phyloP scores from a whole-genome alignment of 2,888 invertebrate genomes.

The Resseliella maxima region DNA sequence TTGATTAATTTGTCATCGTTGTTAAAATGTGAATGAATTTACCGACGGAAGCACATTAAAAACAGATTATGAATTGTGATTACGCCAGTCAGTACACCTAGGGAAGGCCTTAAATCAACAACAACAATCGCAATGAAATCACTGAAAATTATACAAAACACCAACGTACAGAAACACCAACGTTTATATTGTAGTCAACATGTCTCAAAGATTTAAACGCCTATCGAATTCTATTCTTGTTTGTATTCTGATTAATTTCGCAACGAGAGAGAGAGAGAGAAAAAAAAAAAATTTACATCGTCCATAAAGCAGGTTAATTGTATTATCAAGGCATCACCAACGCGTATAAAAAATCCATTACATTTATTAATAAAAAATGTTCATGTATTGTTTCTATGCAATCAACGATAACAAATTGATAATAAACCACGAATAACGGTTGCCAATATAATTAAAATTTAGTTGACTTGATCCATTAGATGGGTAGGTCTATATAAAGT shows the following conservation, averaged over 20 bases:
- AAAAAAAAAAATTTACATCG: too few relatives aligned
- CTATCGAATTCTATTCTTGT: too few relatives aligned
- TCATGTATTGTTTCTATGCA: not conserved
- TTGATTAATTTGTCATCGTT: not conserved
- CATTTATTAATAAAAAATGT: not conserved
- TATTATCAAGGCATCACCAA: not conserved
- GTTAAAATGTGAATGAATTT: not conserved
- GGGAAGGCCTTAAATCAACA: not conserved
- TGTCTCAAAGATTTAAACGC: too few relatives aligned
- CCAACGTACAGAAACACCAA: too few relatives aligned
- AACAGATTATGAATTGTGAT: not conserved
- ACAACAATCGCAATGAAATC: too few relatives aligned
- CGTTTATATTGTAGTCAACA: too few relatives aligned
- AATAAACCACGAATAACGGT: not conserved
- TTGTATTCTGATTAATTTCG: not conserved
- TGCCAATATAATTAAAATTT: constrained; percentile 28
- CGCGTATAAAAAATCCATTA: not conserved
- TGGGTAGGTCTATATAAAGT: not conserved
- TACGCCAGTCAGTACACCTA: not conserved
- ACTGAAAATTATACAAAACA: too few relatives aligned
- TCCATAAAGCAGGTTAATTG: constrained; percentile 6
- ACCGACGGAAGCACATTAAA: not conserved
- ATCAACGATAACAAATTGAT: not conserved
- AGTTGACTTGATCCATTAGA: not conserved
- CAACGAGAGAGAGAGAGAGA: too few relatives aligned